phyloP scores from a whole-genome alignment of 1,140 invertebrate genomes.

The Trachymyrmex septentrionalis region DNA sequence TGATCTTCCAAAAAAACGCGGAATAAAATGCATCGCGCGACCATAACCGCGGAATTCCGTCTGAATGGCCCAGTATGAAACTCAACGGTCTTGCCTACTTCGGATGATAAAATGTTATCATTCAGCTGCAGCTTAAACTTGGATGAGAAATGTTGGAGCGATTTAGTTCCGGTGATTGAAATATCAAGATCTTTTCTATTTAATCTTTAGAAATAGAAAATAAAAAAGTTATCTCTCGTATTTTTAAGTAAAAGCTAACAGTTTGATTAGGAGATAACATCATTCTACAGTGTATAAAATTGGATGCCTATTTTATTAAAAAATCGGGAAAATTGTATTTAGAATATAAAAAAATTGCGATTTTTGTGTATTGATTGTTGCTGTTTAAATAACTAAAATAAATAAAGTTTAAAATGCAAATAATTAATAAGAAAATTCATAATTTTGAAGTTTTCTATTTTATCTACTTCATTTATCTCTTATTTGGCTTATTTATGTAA shows the following conservation, averaged over 20 bases:
- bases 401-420: background rate
- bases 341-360: background rate
- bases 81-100: conserved; percentile 7
- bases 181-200: conserved; percentile 6
- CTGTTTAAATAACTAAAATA: background rate
- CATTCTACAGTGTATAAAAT: background rate
- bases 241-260: background rate
- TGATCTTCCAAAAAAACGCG: conserved; percentile 31
- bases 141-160: conserved; percentile 9
- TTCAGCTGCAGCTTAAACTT: conserved; percentile 28
- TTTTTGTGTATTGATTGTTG: background rate
- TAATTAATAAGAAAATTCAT: conserved; percentile 6
- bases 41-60: conserved; percentile 54
- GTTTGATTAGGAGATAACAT: background rate
- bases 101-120: conserved; percentile 53
- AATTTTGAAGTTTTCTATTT: background rate
- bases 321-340: background rate
- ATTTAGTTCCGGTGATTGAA: conserved; percentile 11
- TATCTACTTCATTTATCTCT: background rate
- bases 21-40: conserved; percentile 49
- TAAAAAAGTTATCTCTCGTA: background rate
- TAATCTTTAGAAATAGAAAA: conserved; percentile 3
- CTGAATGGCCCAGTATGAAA: conserved; percentile 58
- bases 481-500: background rate
- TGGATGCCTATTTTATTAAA: background rate